phyloP scores from a whole-genome alignment of 2,888 invertebrate species.

The Liodrosophila aerea region DNA sequence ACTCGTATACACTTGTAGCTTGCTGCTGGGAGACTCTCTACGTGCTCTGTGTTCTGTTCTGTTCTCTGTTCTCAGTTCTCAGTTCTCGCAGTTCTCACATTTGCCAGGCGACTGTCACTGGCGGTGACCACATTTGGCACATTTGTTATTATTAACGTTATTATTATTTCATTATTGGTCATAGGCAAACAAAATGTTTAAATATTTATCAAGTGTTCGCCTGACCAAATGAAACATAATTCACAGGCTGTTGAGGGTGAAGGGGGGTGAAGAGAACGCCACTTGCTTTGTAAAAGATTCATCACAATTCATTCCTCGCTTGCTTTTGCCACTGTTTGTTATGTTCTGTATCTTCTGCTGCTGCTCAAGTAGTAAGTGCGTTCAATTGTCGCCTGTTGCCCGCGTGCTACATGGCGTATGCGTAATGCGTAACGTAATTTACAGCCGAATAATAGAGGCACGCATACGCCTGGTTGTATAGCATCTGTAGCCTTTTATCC shows the following conservation, averaged over 20 bases:
- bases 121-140: not conserved
- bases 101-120: not conserved
- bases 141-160: slow-evolving; percentile 29
- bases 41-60: slow-evolving; percentile 18
- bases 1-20: not conserved
- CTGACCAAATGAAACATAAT: slow-evolving; percentile 19
- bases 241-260: not conserved
- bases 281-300: slow-evolving; percentile 74
- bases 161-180: slow-evolving; percentile 21
- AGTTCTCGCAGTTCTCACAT: not conserved
- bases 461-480: slow-evolving; percentile 1
- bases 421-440: slow-evolving; percentile 35
- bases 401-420: slow-evolving; percentile 60
- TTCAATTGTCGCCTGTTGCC: not conserved
- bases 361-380: not conserved
- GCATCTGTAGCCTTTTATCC: slow-evolving; percentile 14
- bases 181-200: slow-evolving; percentile 43
- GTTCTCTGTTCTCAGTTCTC: slow-evolving; percentile 3
- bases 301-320: slow-evolving; percentile 38
- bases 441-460: slow-evolving; percentile 21
- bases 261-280: not conserved
- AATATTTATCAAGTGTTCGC: slow-evolving; percentile 21
- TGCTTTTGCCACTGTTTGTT: not conserved
- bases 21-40: not conserved
- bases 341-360: no score